Base-by-base conservation (phyloP, 2,797 vertebrate genomes). In the Crax fasciolata region DNA sequence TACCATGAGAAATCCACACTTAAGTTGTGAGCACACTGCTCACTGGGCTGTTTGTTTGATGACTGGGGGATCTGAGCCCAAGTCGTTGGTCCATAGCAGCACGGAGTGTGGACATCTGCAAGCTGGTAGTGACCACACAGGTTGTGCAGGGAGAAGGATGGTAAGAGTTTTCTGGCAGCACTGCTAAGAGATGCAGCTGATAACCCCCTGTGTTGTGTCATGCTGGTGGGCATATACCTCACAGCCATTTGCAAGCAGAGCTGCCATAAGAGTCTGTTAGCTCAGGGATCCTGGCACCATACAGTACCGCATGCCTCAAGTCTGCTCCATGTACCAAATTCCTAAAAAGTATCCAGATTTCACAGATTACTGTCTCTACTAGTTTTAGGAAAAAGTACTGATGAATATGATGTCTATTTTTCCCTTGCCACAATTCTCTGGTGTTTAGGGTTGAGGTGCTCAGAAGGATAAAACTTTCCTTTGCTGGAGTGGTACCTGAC, bases 281-380 rank as follows among this genome's bases (percentile, higher is more conserved):
- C 49, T 86, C 46, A 70, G 59, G 35, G 46, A 48, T 67, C 11
- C 49, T 35, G 51, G 17, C 35, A 55, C 41, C 59, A 16, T 17
- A 21, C 12, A 44, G 39, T 30, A 27, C 16, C 44, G 14, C 8
- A 13, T 43, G 2, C 30, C n/a, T 27, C 20, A 65, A 78, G 19
- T 49, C 32, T 77, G 7, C 57, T 78, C 71, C 63, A 6, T 20
- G 24, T 49, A 61, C 16, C 28, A n/a, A 0, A 43, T 81, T 90
- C 80, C 74, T 92, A 73, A 93, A 90, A 89, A 54, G 70, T 4
- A 82, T 10, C 38, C 68, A 61, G 51, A 73, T 51, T 43, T 57
- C 62, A 54, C 0, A 0, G 3, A 8, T 43, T 57, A 5, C 67
- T 28, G 10, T 71, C 78, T 87, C 27, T 48, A 39, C 10, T 21